Conservation (phyloP, 2,888 invertebrate species). For the Ichneumon xanthorius region DNA sequence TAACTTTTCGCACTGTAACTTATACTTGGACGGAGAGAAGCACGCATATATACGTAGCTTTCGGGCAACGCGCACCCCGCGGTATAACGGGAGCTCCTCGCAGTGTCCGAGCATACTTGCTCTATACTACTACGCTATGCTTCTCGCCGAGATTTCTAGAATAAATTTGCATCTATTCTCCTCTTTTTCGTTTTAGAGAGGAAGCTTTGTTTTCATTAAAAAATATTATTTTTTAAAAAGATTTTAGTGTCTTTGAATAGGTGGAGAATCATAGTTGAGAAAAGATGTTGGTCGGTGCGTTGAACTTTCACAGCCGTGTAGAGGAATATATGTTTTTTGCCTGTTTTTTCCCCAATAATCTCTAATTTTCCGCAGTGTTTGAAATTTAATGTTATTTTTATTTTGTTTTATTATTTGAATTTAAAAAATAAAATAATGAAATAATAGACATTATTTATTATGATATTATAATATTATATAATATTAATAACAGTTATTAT, state of each 20-base stretch:
- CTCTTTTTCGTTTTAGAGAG: not conserved
- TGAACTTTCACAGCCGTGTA: too few relatives aligned
- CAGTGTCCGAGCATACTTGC: slow-evolving; percentile 46
- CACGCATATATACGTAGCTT: not conserved
- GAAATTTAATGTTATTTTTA: too few relatives aligned
- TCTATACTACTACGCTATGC: slow-evolving; percentile 43
- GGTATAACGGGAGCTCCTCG: not conserved
- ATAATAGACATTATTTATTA: too few relatives aligned
- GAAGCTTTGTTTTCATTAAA: not conserved
- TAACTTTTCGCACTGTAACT: slow-evolving; percentile 43
- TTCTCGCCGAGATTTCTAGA: slow-evolving; percentile 34
- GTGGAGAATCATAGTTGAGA: too few relatives aligned
- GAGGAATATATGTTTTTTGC: too few relatives aligned
- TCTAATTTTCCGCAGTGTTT: too few relatives aligned
- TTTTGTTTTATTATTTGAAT: too few relatives aligned
- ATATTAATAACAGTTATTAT: too few relatives aligned
- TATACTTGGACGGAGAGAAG: slow-evolving; percentile 19
- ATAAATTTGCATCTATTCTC: slow-evolving; percentile 54
- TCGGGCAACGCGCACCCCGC: not conserved
- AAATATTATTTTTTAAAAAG: not conserved
- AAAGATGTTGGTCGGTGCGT: too few relatives aligned
- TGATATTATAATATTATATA: too few relatives aligned
- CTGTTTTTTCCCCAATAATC: too few relatives aligned
- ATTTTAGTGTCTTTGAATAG: not conserved
- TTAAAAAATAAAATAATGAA: too few relatives aligned